Evolutionary conservation across 2,888 invertebrate species (phyloP).

Genomic region (Scaeva pyrastri): DNA sequence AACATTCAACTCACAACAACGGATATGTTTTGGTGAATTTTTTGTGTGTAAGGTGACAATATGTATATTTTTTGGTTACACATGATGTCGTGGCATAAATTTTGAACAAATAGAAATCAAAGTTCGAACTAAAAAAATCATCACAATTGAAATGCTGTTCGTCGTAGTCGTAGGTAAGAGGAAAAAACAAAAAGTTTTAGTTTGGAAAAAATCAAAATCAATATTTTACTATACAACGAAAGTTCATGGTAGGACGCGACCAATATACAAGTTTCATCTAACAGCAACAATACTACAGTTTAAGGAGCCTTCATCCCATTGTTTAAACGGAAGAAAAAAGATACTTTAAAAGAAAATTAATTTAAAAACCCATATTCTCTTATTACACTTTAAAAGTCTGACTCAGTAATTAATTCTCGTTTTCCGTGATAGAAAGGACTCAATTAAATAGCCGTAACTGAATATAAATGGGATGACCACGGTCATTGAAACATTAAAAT

Average conservation of each 20-base stretch:
- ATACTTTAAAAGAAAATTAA: too few species aligned
- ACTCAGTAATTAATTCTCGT: too few species aligned
- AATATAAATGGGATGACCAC: not conserved
- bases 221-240: not conserved
- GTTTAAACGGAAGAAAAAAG: too few species aligned
- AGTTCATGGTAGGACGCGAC: too few species aligned
- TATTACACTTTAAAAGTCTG: too few species aligned
- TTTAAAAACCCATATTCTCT: too few species aligned
- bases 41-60: not conserved
- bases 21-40: not conserved
- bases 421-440: too few species aligned
- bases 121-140: not conserved
- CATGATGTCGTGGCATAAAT: constrained; percentile 10
- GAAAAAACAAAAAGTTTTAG: not conserved
- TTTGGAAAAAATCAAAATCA: not conserved
- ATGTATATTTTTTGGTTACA: constrained; percentile 17
- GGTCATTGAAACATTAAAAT: not conserved
- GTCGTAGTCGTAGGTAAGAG: too few species aligned
- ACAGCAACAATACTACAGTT: too few species aligned
- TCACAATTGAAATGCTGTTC: not conserved
- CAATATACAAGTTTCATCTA: too few species aligned
- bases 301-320: too few species aligned
- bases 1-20: constrained; percentile 32
- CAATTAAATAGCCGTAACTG: not conserved
- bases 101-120: constrained; percentile 12